These are phyloP conservation scores for Halictus rubicundus DNA, from an alignment of 1,140 invertebrate genomes.

Conservation along the genomic window DNA sequence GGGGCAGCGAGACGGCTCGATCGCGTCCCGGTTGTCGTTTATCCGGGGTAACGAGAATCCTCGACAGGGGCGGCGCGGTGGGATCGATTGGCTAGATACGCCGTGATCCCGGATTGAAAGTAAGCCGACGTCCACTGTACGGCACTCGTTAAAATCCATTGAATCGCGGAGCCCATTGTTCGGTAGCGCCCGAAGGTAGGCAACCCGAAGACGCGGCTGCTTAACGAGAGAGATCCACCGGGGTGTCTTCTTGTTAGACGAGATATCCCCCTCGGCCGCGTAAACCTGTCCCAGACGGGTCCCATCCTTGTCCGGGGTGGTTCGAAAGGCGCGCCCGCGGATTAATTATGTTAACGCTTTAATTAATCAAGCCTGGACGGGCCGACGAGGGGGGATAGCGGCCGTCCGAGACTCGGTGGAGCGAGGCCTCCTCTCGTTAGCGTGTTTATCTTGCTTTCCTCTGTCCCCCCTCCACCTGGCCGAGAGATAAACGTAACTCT, in stretches of 20 bases:
- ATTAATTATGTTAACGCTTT: constrained; percentile 49
- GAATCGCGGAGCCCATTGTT: constrained; percentile 7
- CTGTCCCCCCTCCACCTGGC: constrained; percentile 1
- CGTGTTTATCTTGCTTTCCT: constrained; percentile 45
- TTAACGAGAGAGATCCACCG: constrained; percentile 37
- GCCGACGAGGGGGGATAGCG: no score
- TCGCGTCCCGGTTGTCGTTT: neutral
- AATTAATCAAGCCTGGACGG: constrained; percentile 21
- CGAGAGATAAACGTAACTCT: constrained; percentile 34
- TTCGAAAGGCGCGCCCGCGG: neutral
- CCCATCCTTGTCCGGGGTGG: neutral
- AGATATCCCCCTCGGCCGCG: constrained; percentile 12
- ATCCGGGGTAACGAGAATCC: neutral
- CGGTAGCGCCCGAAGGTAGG: neutral
- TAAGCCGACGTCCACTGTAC: neutral
- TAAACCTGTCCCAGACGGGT: constrained; percentile 25
- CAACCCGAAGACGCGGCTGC: constrained; percentile 21
- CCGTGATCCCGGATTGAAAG: neutral
- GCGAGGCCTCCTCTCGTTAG: constrained; percentile 30
- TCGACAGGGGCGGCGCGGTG: no score
- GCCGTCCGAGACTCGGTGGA: neutral
- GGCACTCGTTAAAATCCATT: constrained; percentile 10
- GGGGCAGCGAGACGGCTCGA: neutral
- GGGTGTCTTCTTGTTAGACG: constrained; percentile 37
- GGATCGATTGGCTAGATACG: neutral